Base-by-base conservation (phyloP, 2,113 vertebrate species). In the Xenotilapia longispinis region DNA sequence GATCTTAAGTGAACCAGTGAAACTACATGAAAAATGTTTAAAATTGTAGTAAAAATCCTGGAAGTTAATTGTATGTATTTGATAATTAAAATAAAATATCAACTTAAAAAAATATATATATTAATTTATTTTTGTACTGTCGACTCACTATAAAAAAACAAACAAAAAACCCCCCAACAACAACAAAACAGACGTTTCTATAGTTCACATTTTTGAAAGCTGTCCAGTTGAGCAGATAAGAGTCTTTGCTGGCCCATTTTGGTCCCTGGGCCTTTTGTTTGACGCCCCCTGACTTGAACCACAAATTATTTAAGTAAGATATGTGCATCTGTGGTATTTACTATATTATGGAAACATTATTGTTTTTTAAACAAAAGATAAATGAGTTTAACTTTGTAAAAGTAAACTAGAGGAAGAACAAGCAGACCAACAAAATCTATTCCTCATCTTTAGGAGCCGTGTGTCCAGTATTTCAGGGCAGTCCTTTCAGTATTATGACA, bases 131-230 rank as follows among this genome's bases (percentile, higher is more conserved):
- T 36, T 36, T 36, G 33, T 36, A 36, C 33, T 36, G 33, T 36
- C 8, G 8, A 36, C 33, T 36, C 33, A 36, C 33, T 36, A 36
- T 36, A 36, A 36, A 36, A 36, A 36, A 36, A 2, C 7, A 36
- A 9, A 9, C 0, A 13, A 55, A 55, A 10, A 33, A 1, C 1
- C 0, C 0, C 0, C 31, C 31, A 38, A 36, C 17, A 65, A 65
- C 17, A 60, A 10, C 58, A 63, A 63, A 65, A 65, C 33, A 13
- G 33, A 65, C 1, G 0, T 65, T 65, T 3, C 60, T 65, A 65
- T 65, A 38, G 31, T 65, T 65, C 17, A n/a, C 31, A 3, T 65
- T n/a, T 38, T 65, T 36, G 0, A 36, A 65, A 65, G 31, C 31
- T 36, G 60, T 63, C 31, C 58, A 36, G 31, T 65, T 65, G 58